Evolutionary conservation across 2,113 vertebrate species (phyloP).

Genomic region (Piprites chloris): DNA sequence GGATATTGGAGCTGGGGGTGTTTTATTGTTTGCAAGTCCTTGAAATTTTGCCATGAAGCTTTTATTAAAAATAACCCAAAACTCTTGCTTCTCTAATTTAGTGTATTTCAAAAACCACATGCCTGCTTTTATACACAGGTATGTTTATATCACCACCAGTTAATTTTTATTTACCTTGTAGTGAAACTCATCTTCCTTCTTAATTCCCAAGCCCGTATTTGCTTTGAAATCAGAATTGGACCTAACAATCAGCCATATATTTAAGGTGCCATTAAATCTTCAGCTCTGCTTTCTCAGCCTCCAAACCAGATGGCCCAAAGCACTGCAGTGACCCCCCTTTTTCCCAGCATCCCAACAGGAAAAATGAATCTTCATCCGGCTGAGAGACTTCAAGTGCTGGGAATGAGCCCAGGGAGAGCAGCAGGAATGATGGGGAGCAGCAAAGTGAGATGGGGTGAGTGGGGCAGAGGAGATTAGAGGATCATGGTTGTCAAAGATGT

Average conservation of each 20-base stretch:
- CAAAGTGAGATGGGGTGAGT: fast-evolving
- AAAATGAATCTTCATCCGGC: background rate
- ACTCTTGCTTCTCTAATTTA: background rate
- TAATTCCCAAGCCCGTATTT: background rate
- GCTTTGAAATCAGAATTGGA: background rate
- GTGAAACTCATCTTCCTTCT: background rate
- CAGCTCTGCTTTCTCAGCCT: background rate
- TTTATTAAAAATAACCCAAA: slow-evolving; percentile 12
- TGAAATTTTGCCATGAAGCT: background rate
- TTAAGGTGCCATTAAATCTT: slow-evolving; percentile 1
- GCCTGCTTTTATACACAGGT: background rate
- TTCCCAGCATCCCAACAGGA: background rate
- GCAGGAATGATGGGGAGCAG: background rate
- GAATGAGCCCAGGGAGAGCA: background rate
- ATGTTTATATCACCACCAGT: background rate
- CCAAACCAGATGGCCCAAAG: background rate
- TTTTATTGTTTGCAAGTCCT: background rate
- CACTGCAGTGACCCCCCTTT: background rate
- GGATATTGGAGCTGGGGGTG: background rate
- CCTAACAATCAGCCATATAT: background rate
- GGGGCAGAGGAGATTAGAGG: background rate
- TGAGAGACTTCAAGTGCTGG: background rate
- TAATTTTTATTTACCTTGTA: slow-evolving; percentile 42
- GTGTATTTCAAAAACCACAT: background rate
- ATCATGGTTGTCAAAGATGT: background rate